Conservation (phyloP, 2,888 invertebrate species). For the Plemyria rubiginata region DNA sequence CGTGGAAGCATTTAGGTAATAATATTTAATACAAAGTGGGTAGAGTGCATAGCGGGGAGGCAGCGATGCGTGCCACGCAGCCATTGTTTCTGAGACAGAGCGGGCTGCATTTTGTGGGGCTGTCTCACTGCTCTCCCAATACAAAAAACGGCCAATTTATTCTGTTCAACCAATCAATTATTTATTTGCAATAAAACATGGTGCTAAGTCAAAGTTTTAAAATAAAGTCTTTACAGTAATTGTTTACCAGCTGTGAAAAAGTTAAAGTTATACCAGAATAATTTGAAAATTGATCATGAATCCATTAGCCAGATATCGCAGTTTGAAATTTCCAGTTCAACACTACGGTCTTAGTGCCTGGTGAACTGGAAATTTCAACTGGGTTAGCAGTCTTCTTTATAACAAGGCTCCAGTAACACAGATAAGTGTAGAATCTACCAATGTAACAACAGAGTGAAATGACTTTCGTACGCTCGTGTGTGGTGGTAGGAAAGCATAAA, state of each 20-base stretch:
- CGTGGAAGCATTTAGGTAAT: conserved; percentile 36
- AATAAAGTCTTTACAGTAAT: too few relatives aligned
- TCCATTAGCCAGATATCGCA: too few relatives aligned
- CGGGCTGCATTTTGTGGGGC: conserved; percentile 29
- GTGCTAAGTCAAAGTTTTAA: too few relatives aligned
- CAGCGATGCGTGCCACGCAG: conserved; percentile 40
- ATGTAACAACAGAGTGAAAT: not conserved
- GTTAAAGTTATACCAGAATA: too few relatives aligned
- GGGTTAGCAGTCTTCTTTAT: not conserved
- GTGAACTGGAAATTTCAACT: not conserved
- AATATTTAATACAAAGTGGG: conserved; percentile 37
- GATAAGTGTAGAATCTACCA: not conserved
- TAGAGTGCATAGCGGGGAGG: conserved; percentile 21
- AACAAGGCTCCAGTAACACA: not conserved
- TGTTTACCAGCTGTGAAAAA: too few relatives aligned
- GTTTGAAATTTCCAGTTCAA: too few relatives aligned
- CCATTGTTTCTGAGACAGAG: conserved; percentile 51
- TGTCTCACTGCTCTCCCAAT: not conserved
- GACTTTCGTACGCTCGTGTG: conserved; percentile 14
- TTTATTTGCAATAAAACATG: too few relatives aligned
- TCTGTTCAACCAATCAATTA: too few relatives aligned
- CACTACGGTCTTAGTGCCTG: too few relatives aligned
- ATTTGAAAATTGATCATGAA: too few relatives aligned
- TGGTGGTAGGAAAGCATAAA: conserved; percentile 55
- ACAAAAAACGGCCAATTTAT: too few relatives aligned